Conservation (phyloP, 2,888 invertebrate species). For the Campoplex nolae region DNA sequence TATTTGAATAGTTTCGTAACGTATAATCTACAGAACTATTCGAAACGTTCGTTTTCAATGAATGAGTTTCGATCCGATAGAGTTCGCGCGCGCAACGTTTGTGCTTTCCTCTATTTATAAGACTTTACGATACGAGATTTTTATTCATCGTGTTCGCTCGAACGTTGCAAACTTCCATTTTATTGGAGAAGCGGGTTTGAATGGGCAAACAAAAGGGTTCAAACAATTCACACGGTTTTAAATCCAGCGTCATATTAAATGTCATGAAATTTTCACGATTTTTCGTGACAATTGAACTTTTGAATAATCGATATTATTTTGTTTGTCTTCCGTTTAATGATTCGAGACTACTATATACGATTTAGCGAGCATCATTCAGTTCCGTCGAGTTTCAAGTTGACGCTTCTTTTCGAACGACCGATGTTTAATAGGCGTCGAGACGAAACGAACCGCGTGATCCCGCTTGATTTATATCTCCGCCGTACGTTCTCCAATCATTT, state of each 20-base stretch:
- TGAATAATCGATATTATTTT: neutral
- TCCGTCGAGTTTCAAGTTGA: neutral
- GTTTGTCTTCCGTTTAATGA: neutral
- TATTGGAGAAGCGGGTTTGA: conserved; percentile 20
- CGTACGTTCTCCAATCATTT: conserved; percentile 50
- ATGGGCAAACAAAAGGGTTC: conserved; percentile 49
- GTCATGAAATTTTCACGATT: neutral
- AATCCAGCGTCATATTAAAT: neutral
- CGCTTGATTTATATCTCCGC: conserved; percentile 67
- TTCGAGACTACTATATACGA: neutral
- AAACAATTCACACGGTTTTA: conserved; percentile 22
- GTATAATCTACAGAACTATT: neutral
- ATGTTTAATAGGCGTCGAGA: conserved; percentile 63
- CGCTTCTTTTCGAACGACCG: conserved; percentile 40
- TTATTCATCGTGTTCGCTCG: conserved; percentile 60
- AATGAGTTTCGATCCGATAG: conserved; percentile 20
- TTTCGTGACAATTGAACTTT: neutral
- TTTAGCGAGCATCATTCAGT: neutral
- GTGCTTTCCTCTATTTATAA: neutral
- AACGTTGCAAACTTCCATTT: conserved; percentile 46
- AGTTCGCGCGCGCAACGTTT: neutral
- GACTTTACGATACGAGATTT: conserved; percentile 2
- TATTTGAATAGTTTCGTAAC: conserved; percentile 28
- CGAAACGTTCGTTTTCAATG: neutral
- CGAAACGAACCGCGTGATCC: conserved; percentile 66